Evolutionary conservation across 2,113 vertebrate species (phyloP), one percentile per base, ranked within the genome.

Genomic region (Psilopogon haemacephalus): DNA sequence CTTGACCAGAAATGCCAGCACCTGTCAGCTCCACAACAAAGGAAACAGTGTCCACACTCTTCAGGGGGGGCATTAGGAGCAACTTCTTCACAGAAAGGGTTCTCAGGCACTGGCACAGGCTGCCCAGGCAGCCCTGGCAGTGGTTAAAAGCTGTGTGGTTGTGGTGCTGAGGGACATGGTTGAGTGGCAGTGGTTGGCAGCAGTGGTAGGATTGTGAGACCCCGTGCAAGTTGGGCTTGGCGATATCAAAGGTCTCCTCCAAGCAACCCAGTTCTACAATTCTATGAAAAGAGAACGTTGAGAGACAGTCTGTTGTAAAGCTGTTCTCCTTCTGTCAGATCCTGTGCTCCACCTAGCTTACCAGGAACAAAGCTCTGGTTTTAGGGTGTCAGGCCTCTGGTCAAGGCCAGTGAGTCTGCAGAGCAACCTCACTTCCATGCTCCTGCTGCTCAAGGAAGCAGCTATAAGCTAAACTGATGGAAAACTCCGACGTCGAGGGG

Each of bases 361-460:
- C 15, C 28, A 79, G 55, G 16, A 85, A 35, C 37, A 80, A 28
- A 79, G 21, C 76, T 38, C 12, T 67, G 63, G 52, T 76, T 94
- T 87, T 64, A 80, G 40, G 33, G 26, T 76, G 14, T 6, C 38
- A 86, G 59, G 19, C 3, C 1, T 20, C 35, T 26, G 68, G 35
- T 17, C 27, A 20, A 84, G 32, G 30, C 26, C 69, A 60, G 9
- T 4, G 17, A 23, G 32, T 28, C 40, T 52, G 38, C 46, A 94
- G 52, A 73, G 42, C 16, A 62, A 42, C 42, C 37, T 46, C 18
- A 37, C 4, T 59, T 40, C 70, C 70, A 33, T 0, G 0, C 21
- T 92, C 18, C 65, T n/a, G 8, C 32, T 62, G n/a, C 14, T 74
- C 54, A 91, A 60, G 27, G 58, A 60, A 74, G 15, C 28, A 76